A percentile compares a stretch with the other conserved stretches of the same genome.
These are phyloP conservation scores for Eumerus sabulonum DNA, from an alignment of 2,888 invertebrate genomes.

Conservation along the genomic window DNA sequence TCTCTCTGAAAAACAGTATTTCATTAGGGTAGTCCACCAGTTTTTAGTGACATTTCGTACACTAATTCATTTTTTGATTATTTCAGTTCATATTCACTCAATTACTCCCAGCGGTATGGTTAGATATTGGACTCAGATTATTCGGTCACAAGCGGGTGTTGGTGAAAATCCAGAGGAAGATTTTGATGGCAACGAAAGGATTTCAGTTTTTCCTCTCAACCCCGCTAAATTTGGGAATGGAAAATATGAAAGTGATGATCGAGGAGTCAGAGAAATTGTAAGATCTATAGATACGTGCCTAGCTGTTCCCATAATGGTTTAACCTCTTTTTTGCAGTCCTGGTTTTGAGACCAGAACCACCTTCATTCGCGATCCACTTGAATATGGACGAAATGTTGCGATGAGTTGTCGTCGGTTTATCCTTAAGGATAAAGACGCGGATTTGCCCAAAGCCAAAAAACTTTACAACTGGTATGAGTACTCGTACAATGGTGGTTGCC, in stretches of 20 bases:
- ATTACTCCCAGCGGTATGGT: constrained; percentile 33
- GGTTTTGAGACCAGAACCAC: constrained; percentile 33
- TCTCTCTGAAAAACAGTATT: constrained; percentile 9
- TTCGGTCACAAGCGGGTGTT: constrained; percentile 28
- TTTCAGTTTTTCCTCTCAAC: constrained; percentile 52
- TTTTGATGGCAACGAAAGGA: constrained; percentile 12
- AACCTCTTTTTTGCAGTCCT: constrained; percentile 7
- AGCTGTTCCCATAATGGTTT: background rate
- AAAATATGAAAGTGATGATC: constrained; percentile 40
- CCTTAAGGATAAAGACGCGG: constrained; percentile 44
- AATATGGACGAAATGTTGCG: constrained; percentile 45
- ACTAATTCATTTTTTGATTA: background rate
- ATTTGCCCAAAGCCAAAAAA: constrained; percentile 26
- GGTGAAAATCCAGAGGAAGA: constrained; percentile 43
- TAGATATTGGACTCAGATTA: constrained; percentile 21
- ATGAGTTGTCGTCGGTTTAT: constrained; percentile 54
- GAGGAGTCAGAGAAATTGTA: constrained; percentile 50
- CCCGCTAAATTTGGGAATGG: constrained; percentile 17
- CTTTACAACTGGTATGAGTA: constrained; percentile 40
- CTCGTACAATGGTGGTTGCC: no score
- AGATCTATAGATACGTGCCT: no score
- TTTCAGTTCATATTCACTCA: constrained; percentile 45
- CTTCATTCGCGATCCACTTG: constrained; percentile 35
- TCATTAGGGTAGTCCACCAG: constrained; percentile 12
- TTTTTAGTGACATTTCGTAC: no score